phyloP scores from a whole-genome alignment of 2,888 invertebrate species.

The Myathropa florea region DNA sequence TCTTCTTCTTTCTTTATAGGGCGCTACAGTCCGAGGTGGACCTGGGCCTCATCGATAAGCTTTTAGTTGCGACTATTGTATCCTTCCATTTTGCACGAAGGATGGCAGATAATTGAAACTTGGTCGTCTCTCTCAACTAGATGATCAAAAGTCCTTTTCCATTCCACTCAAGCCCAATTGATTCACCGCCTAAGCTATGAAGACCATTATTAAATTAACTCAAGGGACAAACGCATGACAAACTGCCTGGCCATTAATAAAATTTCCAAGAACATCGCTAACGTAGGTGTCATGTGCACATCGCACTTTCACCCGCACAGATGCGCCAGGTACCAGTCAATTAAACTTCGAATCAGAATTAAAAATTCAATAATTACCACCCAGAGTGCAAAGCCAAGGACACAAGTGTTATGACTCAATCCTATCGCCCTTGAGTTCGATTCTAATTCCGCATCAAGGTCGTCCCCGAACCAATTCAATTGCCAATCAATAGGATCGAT shows the following conservation, averaged over 20 bases:
- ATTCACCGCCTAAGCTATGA: background rate
- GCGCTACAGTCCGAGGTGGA: too few relatives aligned
- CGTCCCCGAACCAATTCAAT: background rate
- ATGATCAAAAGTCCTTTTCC: background rate
- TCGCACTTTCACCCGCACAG: background rate
- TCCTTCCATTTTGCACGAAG: too few relatives aligned
- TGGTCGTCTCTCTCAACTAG: background rate
- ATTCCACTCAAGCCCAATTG: background rate
- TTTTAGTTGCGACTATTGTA: too few relatives aligned
- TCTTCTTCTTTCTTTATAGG: too few relatives aligned
- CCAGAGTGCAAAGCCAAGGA: background rate
- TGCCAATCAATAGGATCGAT: background rate
- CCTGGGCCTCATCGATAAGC: too few relatives aligned
- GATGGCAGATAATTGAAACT: too few relatives aligned
- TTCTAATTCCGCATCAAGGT: background rate
- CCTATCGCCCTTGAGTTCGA: background rate
- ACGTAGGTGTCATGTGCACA: too few relatives aligned
- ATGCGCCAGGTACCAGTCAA: too few relatives aligned
- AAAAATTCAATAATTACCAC: constrained; percentile 35
- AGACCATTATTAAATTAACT: background rate
- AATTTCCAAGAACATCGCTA: background rate
- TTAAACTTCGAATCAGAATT: background rate
- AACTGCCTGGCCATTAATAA: background rate
- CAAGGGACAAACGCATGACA: background rate
- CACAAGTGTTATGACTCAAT: background rate